A percentile compares a stretch with the other conserved stretches of the same genome.
Evolutionary conservation across 2,113 vertebrate genomes (phyloP).

Genomic region (Leiothrix lutea): DNA sequence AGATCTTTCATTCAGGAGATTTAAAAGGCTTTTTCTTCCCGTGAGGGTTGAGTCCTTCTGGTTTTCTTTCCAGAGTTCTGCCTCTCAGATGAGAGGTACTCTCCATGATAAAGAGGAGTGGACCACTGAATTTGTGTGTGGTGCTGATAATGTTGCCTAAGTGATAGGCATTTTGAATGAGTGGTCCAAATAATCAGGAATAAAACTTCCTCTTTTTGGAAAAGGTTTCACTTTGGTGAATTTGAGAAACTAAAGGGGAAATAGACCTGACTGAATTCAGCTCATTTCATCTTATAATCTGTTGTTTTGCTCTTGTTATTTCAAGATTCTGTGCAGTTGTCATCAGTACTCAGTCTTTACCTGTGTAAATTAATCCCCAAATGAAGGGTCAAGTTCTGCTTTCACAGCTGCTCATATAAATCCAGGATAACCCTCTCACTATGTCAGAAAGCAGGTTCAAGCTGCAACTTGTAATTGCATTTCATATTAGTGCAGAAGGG

Average conservation of each 20-base stretch:
- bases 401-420: background rate
- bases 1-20: background rate
- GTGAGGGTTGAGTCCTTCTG: background rate
- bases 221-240: background rate
- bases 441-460: background rate
- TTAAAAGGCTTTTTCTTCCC: background rate
- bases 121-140: background rate
- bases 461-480: background rate
- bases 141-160: background rate
- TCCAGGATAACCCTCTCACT: background rate
- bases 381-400: background rate
- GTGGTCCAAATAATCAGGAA: background rate
- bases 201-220: background rate
- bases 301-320: background rate
- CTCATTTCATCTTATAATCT: background rate
- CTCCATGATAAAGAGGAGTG: background rate
- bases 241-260: background rate
- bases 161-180: background rate
- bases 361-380: background rate
- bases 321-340: background rate
- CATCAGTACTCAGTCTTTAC: background rate
- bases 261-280: background rate
- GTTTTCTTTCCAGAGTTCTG: background rate
- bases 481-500: background rate
- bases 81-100: background rate